Evolutionary conservation across 2,113 vertebrate genomes (phyloP), one percentile per base, ranked within the genome.

Genomic region (Anguilla japonica): DNA sequence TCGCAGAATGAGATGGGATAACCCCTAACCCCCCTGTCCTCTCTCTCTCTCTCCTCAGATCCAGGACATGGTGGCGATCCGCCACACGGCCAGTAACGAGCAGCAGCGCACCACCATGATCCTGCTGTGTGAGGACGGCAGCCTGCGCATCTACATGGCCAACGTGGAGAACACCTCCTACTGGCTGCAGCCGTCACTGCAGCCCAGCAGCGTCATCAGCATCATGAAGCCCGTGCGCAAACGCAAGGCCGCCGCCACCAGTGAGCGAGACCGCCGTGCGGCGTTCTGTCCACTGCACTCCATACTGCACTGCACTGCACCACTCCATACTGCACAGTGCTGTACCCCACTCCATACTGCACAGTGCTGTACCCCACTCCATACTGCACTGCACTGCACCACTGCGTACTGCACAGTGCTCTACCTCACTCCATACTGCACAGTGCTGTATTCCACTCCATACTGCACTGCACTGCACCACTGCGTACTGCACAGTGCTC

Each of bases 71-170:
- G 98, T 99, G 57, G 98, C 98, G 29, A 99, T 99, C 87, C 96
- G 98, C 46, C 98, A 99, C 94, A 98, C 98, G 0, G 98, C 98
- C 86, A 99, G 98, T 91, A 99, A 98, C 0, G 98, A 99, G 85
- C 98, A 99, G 92, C 98, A 99, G 92, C 97, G 98, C 67, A 99
- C 98, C 0, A 99, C 98, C 26, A 99, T 99, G 98, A 99, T 99
- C 93, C 94, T 99, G 83, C 94, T 99, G 71, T 99, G 98, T 34
- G 98, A 99, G 91, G 98, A 99, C 0, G 98, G 98, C 92, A 99
- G 98, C 93, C 93, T 99, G 84, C 97, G 98, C n/a, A 99, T 99
- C 92, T 99, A 99, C 94, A 99, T 99, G 98, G 98, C 98, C 90
- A 99, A 97, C 0, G 98, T 99, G 87, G 98, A 99, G 93, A 99